Percentiles rank a stretch among this genome's conserved stretches.
Evolutionary conservation across 2,797 vertebrate species (phyloP).

Genomic region (Sarcoramphus papa): DNA sequence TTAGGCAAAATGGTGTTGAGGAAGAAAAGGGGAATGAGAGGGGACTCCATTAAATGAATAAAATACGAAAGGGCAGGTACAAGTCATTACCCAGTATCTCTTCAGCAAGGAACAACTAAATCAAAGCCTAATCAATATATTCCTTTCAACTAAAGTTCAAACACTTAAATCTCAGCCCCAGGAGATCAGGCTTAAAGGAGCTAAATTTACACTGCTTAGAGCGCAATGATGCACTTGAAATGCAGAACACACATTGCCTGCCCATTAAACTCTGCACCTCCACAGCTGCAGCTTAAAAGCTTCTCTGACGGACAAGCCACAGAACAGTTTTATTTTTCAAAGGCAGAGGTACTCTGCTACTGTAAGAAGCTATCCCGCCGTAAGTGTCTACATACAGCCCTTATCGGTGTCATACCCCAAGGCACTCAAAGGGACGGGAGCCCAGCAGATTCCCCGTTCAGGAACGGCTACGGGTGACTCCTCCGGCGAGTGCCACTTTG

Average conservation of each 20-base stretch:
- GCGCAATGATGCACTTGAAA: not conserved
- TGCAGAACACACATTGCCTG: slow-evolving; percentile 13
- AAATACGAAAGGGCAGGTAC: slow-evolving; percentile 19
- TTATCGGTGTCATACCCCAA: not conserved
- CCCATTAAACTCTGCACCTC: slow-evolving; percentile 19
- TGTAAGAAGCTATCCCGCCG: not conserved
- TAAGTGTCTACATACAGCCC: not conserved
- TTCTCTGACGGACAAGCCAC: not conserved
- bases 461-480: fast-evolving
- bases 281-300: slow-evolving; percentile 13
- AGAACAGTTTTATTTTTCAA: not conserved
- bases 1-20: not conserved
- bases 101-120: slow-evolving; percentile 47
- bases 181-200: slow-evolving; percentile 33
- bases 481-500: fast-evolving
- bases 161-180: slow-evolving; percentile 48
- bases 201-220: slow-evolving; percentile 49
- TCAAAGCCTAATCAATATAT: slow-evolving; percentile 62
- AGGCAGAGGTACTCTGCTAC: not conserved
- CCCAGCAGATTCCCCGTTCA: not conserved
- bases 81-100: slow-evolving; percentile 33
- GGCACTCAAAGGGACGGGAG: not conserved
- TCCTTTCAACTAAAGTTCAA: slow-evolving; percentile 65
- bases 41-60: slow-evolving; percentile 33
- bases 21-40: not conserved